phyloP scores from a whole-genome alignment of 2,888 invertebrate genomes.

The Lasioglossum marginatum region DNA sequence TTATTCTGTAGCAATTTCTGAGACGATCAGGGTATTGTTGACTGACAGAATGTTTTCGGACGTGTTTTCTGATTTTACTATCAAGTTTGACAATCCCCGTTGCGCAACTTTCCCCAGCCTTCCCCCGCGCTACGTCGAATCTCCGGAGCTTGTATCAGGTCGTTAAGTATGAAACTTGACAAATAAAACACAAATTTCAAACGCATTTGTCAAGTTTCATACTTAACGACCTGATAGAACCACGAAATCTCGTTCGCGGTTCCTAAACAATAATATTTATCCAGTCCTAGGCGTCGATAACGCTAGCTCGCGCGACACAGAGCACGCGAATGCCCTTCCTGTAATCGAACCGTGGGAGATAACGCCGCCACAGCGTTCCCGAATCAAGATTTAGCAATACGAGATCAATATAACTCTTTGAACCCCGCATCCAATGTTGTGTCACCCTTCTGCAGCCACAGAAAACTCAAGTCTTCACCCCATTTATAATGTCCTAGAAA shows the following conservation, averaged over 20 bases:
- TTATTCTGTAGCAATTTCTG: background rate
- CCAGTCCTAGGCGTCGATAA: background rate
- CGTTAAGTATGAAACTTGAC: too few species aligned
- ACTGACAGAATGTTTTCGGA: background rate
- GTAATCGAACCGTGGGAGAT: background rate
- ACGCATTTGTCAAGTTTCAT: too few species aligned
- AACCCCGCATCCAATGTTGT: background rate
- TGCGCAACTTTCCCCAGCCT: background rate
- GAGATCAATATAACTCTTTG: background rate
- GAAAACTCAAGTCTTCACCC: too few species aligned
- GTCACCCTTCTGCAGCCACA: too few species aligned
- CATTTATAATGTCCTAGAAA: too few species aligned
- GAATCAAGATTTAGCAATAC: background rate
- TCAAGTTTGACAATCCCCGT: background rate
- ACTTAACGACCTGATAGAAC: background rate
- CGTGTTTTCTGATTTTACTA: background rate
- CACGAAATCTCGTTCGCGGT: background rate
- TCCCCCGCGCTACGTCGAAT: background rate
- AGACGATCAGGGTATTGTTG: background rate
- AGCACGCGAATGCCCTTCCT: background rate
- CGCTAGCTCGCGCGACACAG: background rate
- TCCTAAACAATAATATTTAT: constrained; percentile 32
- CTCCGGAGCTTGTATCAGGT: background rate
- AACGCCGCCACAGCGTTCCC: background rate
- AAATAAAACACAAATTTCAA: too few species aligned